Evolutionary conservation across 2,888 invertebrate genomes (phyloP), one percentile per base, ranked within the genome.

Genomic region (Cepaea hortensis): DNA sequence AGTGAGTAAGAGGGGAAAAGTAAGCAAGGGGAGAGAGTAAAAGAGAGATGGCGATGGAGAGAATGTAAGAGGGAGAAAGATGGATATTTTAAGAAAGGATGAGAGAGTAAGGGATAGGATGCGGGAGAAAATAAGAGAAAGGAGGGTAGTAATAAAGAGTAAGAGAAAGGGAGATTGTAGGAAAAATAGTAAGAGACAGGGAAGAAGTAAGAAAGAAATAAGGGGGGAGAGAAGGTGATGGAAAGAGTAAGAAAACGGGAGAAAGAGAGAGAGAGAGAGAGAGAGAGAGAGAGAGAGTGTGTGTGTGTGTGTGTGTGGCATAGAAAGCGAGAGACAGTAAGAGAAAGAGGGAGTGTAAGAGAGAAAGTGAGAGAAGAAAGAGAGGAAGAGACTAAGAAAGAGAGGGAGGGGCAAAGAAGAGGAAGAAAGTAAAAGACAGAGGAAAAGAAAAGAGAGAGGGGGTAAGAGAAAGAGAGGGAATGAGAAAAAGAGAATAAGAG

Each of bases 1-100:
- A 35, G 35, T 1, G 73, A 50, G 68, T 61, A 81, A 73, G 35
- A n/a, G n/a, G 70, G 15, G 61, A 11, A 35, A 23, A 15, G 46
- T 18, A 15, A 72, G 35, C 50, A 55, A 20, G 70, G n/a, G 23
- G 72, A 61, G 35, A 46, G 65, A 77, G 84, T 48, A 72, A 72
- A 65, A 65, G 81, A 73, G 70, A 76, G 72, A 80, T n/a, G 61
- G 76, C 23, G 81, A 73, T n/a, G 61, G 76, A 48, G 81, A 73
- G 70, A 68, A 20, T 62, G 65, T 55, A 72, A 84, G 61, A 55
- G 65, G 76, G 68, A 77, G 50, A 85, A 75, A 79, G 88, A 87
- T 65, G 80, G 65, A 87, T 72, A 83, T 73, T 83, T 68, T 62
- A 62, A 84, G 68, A 79, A 73, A 80, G 80, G 72, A 62, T 18